Percentiles rank a stretch among this genome's conserved stretches.
Evolutionary conservation across 2,797 vertebrate genomes (phyloP).

Genomic region (Cynodonichthys magdalenae): DNA sequence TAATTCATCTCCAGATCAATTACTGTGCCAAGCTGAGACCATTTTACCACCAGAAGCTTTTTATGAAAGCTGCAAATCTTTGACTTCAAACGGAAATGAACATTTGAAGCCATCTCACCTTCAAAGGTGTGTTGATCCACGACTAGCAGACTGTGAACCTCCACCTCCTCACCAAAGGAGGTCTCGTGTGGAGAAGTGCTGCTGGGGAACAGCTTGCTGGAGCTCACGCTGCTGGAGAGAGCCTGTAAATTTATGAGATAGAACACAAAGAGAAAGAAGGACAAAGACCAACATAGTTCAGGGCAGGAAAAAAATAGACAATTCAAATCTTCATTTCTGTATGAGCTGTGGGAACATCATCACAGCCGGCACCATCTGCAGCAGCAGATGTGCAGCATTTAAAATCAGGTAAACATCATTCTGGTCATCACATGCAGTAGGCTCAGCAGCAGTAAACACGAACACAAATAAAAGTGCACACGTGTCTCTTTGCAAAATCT

Average conservation of each 20-base stretch:
- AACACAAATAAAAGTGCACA: slow-evolving; percentile 46
- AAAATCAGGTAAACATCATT: slow-evolving; percentile 52
- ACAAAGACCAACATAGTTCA: slow-evolving; percentile 28
- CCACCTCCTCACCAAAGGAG: slow-evolving; percentile 97
- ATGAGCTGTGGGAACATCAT: slow-evolving; percentile 14
- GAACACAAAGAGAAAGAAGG: slow-evolving; percentile 16
- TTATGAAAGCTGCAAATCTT: slow-evolving; percentile 16
- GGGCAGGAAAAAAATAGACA: neutral
- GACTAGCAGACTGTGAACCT: slow-evolving; percentile 97
- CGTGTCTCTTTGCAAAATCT: slow-evolving; percentile 21
- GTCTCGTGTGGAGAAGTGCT: slow-evolving; percentile 97
- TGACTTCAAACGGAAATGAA: slow-evolving; percentile 43
- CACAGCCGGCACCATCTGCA: slow-evolving; percentile 45
- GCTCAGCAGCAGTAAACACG: slow-evolving; percentile 24
- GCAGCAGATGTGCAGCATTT: slow-evolving; percentile 53
- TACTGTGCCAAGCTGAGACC: neutral
- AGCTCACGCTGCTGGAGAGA: slow-evolving; percentile 96
- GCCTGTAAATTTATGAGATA: slow-evolving; percentile 79
- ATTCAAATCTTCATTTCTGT: slow-evolving; percentile 33
- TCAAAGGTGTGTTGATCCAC: slow-evolving; percentile 99
- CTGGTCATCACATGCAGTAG: slow-evolving; percentile 28
- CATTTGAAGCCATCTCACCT: slow-evolving; percentile 79
- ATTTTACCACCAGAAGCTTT: slow-evolving; percentile 8
- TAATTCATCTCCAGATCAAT: neutral
- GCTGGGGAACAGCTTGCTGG: slow-evolving; percentile 98